Evolutionary conservation across 2,797 vertebrate genomes (phyloP).

Genomic region (Myripristis murdjan): DNA sequence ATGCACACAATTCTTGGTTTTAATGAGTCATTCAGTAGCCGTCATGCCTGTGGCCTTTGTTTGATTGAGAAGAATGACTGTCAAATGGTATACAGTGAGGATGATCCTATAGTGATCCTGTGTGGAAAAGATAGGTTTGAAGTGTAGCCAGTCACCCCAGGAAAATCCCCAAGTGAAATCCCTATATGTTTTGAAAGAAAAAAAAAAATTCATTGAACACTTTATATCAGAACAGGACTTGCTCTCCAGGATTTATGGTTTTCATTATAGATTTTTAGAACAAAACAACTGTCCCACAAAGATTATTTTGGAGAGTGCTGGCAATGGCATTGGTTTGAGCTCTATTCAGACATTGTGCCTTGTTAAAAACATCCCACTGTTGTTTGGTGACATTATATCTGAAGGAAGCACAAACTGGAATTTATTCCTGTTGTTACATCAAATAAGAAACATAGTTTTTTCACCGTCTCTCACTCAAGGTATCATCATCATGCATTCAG

Average conservation of each 20-base stretch:
- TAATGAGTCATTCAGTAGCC: slow-evolving; percentile 42
- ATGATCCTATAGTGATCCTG: slow-evolving; percentile 49
- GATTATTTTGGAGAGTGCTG: slow-evolving; percentile 30
- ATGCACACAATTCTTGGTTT: slow-evolving; percentile 60
- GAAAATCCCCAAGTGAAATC: slow-evolving; percentile 46
- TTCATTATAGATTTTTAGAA: slow-evolving; percentile 48
- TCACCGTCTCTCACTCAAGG: slow-evolving; percentile 24
- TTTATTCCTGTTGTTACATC: slow-evolving; percentile 41
- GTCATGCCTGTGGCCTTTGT: slow-evolving; percentile 45
- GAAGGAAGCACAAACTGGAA: slow-evolving; percentile 36
- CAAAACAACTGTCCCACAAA: slow-evolving; percentile 32
- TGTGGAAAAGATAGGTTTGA: slow-evolving; percentile 52
- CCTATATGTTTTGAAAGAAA: slow-evolving; percentile 59
- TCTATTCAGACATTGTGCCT: slow-evolving; percentile 46
- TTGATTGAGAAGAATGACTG: slow-evolving; percentile 49
- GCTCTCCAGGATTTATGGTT: slow-evolving; percentile 34
- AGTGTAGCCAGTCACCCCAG: slow-evolving; percentile 47
- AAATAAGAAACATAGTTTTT: slow-evolving; percentile 58
- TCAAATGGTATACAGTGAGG: slow-evolving; percentile 45
- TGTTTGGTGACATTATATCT: slow-evolving; percentile 56
- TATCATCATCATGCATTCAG: slow-evolving; percentile 14
- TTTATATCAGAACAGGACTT: slow-evolving; percentile 48
- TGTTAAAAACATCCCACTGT: slow-evolving; percentile 48
- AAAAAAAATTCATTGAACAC: slow-evolving; percentile 28
- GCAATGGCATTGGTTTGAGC: slow-evolving; percentile 48